Conservation (phyloP, 2,113 vertebrate genomes). For the Alethe castanea region DNA sequence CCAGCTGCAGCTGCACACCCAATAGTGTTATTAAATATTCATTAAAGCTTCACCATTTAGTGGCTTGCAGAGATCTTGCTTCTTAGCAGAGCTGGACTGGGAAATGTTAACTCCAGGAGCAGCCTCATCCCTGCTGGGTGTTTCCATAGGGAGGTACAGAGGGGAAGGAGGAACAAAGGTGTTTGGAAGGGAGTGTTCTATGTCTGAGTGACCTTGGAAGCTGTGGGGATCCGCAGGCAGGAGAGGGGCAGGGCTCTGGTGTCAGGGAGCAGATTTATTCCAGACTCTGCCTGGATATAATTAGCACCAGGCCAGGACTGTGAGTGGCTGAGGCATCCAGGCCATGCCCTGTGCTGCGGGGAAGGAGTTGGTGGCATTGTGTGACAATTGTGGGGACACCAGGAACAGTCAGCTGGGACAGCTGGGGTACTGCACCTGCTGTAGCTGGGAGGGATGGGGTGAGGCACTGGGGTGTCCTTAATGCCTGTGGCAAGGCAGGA, state of each 20-base stretch:
- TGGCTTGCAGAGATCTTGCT: background rate
- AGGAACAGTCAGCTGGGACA: background rate
- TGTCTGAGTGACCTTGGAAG: background rate
- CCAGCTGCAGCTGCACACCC: background rate
- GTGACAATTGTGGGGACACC: rapidly evolving
- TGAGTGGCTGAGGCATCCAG: background rate
- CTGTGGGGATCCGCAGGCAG: background rate
- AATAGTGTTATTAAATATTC: background rate
- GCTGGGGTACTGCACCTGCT: background rate
- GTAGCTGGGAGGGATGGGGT: background rate
- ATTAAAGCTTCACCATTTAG: background rate
- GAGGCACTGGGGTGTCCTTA: rapidly evolving
- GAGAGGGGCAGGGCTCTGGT: background rate
- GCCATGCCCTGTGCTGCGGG: rapidly evolving
- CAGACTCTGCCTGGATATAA: background rate
- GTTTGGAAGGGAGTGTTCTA: background rate
- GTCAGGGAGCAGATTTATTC: background rate
- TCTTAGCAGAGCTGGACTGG: background rate
- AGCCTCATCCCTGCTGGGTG: background rate
- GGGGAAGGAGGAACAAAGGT: background rate
- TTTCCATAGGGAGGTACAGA: background rate
- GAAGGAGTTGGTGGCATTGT: background rate
- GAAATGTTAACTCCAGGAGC: background rate
- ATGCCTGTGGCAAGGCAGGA: background rate
- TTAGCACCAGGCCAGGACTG: background rate